Evolutionary conservation across 2,888 invertebrate species (phyloP), one percentile per base, ranked within the genome.

Genomic region (Apodemia mormo): DNA sequence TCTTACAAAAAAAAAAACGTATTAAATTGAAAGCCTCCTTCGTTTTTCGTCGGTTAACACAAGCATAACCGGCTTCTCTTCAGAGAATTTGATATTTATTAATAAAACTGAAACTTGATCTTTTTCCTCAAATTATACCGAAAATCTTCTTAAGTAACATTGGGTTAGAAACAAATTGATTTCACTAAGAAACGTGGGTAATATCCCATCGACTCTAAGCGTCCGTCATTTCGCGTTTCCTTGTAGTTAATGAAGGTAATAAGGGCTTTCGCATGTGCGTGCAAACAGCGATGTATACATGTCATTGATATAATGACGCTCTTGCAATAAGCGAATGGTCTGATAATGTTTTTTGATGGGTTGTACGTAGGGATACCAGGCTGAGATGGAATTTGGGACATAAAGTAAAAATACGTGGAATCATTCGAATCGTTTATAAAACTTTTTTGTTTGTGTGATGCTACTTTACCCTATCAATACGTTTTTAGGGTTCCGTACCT

Each of bases 211-310:
- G 73, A 70, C 58, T 29, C 12, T 64, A 64, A 64, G 61, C 37
- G 67, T 73, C 64, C 69, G 76, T 80, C 80, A 79, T 81, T 79
- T 79, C 71, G 65, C 65, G 80, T 82, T 82, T 83, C 78, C 79
- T 82, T 80, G 82, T 75, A 76, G 81, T 78, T 86, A 86, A 87
- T 86, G 85, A 81, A 80, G 72, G 81, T 85, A 76, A 86, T 81
- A 81, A 84, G 86, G 85, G 85, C 76, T 74, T 54, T 56, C 45
- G 52, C 68, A 54, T 66, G 70, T 68, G 70, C 70, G 71, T 71
- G 69, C 58, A 68, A 69, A 69, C 85, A 75, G 83, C 86, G 81
- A 88, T 86, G 86, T 86, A 88, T 88, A 77, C 81, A 76, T 74
- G 73, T 80, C 86, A 86, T 87, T 78, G 78, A 79, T 80, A 79